phyloP scores from a whole-genome alignment of 2,888 invertebrate genomes.

The Amphipoea oculea region DNA sequence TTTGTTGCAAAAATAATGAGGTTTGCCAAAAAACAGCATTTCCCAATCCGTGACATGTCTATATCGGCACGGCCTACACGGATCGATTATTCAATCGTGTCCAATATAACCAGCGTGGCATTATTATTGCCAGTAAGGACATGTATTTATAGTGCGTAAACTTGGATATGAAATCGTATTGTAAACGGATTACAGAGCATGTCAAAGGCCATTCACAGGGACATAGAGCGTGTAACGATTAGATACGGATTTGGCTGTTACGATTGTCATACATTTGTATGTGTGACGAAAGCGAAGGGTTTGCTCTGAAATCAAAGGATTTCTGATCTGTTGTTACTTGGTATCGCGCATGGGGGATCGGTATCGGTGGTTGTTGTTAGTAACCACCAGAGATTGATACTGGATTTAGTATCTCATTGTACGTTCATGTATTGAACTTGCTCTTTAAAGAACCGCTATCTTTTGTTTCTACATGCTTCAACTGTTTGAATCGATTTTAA shows the following conservation, averaged over 20 bases:
- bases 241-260: slow-evolving; percentile 62
- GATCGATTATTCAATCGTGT: slow-evolving; percentile 53
- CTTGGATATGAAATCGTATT: slow-evolving; percentile 60
- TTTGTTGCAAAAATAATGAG: not conserved
- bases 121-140: slow-evolving; percentile 34
- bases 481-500: not conserved
- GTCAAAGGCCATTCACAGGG: slow-evolving; percentile 60
- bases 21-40: slow-evolving; percentile 26
- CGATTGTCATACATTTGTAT: slow-evolving; percentile 52
- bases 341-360: slow-evolving; percentile 14
- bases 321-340: slow-evolving; percentile 41
- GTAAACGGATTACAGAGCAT: slow-evolving; percentile 64
- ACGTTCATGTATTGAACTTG: not conserved
- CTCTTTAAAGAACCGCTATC: not conserved
- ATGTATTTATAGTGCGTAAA: slow-evolving; percentile 49
- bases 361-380: slow-evolving; percentile 7
- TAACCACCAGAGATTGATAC: not conserved
- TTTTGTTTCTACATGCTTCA: not conserved
- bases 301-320: slow-evolving; percentile 46
- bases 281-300: slow-evolving; percentile 41
- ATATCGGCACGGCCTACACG: slow-evolving; percentile 12
- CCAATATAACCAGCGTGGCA: slow-evolving; percentile 19
- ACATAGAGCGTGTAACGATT: slow-evolving; percentile 60
- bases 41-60: slow-evolving; percentile 18
- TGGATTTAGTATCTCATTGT: slow-evolving; percentile 8